Evolutionary conservation across 2,888 invertebrate species (phyloP).

Genomic region (Bursaphelenchus okinawaensis): DNA sequence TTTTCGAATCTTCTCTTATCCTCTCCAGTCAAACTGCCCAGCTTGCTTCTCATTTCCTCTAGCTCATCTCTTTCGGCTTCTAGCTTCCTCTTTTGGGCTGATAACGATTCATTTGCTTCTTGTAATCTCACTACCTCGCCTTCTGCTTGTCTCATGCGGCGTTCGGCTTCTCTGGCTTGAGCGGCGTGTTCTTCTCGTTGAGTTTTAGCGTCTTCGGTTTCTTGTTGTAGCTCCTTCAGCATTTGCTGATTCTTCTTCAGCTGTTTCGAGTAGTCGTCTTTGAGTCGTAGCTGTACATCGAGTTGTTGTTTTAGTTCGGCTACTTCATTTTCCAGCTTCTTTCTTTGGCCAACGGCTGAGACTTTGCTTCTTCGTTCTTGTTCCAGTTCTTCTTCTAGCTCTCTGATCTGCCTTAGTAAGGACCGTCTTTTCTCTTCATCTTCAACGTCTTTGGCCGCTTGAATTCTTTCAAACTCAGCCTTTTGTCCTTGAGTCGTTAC

Average conservation of each 20-base stretch:
- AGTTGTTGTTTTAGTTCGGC: slow-evolving; percentile 88
- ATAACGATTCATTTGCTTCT: slow-evolving; percentile 82
- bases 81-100: slow-evolving; percentile 77
- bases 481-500: slow-evolving; percentile 96
- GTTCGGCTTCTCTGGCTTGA: slow-evolving; percentile 39
- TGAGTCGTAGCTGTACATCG: slow-evolving; percentile 87
- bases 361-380: slow-evolving; percentile 66
- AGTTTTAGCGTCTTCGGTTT: slow-evolving; percentile 81
- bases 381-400: slow-evolving; percentile 84
- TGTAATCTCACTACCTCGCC: slow-evolving; percentile 72
- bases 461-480: slow-evolving; percentile 86
- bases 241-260: slow-evolving; percentile 69
- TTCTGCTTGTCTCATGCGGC: slow-evolving; percentile 74
- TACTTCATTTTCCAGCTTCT: slow-evolving; percentile 22
- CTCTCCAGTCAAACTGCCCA: slow-evolving; percentile 70
- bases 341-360: slow-evolving; percentile 25
- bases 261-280: slow-evolving; percentile 92
- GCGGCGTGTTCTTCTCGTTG: slow-evolving; percentile 77
- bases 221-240: slow-evolving; percentile 81
- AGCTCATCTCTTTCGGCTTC: slow-evolving; percentile 93
- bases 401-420: slow-evolving; percentile 76
- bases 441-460: slow-evolving; percentile 84
- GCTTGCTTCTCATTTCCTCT: slow-evolving; percentile 75
- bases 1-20: slow-evolving; percentile 93
- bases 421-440: slow-evolving; percentile 86